Evolutionary conservation across 1,140 invertebrate species (phyloP), one percentile per base, ranked within the genome.

Genomic region (Drosophila biarmipes): DNA sequence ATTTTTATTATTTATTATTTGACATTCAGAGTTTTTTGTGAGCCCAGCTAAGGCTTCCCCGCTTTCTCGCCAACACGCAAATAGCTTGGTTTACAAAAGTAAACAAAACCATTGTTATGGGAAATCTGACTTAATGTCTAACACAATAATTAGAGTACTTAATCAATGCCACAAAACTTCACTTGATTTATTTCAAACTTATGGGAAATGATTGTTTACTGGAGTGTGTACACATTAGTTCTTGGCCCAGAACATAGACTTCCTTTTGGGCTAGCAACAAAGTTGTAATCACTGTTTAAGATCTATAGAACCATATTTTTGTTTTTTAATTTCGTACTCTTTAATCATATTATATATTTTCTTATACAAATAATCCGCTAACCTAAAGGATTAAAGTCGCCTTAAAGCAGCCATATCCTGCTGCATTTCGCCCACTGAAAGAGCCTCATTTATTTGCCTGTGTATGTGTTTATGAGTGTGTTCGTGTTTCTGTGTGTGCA

Each of bases 1-100:
- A 46, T 75, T 76, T 76, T 68, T 76, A 76, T 76, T 76, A 76
- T 76, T 76, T 76, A 82, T 84, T 82, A 57, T 59, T 72, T 74
- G 52, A 48, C 62, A 81, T 78, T 87, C 72, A 67, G 37, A 49
- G 29, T 74, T 38, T 51, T 38, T 55, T 69, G 56, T 53, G 45
- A 29, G 17, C 14, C 15, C 4, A 21, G 52, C 53, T 48, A 14
- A 21, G 64, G 34, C 24, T 31, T 19, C 43, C 8, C 2, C 11
- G 43, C 35, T 12, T n/a, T 5, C 53, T 55, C 61, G 53, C 55
- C 72, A 73, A 66, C 84, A 89, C 73, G 84, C 84, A 84, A 73
- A 74, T 79, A 59, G 57, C 58, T 78, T 71, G 71, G 34, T 55
- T 80, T 61, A 71, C 40, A 56, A 57, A 67, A 54, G 61, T 48